phyloP scores from a whole-genome alignment of 1,140 invertebrate species.

The Camponotus floridanus region DNA sequence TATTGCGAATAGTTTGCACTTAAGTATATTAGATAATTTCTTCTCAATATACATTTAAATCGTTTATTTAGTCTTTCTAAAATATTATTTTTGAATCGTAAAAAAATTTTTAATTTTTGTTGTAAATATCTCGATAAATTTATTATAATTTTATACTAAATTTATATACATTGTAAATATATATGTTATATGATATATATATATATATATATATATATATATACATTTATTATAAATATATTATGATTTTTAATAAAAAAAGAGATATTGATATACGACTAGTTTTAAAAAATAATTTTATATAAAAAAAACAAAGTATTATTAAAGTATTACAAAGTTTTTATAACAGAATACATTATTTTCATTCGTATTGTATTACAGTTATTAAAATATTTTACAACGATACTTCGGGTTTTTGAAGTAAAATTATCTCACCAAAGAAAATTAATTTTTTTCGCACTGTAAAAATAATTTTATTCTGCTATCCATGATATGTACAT shows the following conservation, averaged over 20 bases:
- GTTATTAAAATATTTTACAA: not conserved
- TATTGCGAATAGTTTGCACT: not conserved
- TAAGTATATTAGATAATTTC: not conserved
- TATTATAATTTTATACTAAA: not conserved
- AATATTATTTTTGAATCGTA: slow-evolving; percentile 5
- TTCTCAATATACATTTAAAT: not conserved
- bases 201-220: not conserved
- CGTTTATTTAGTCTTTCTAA: not conserved
- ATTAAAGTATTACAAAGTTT: not conserved
- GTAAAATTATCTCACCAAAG: not conserved
- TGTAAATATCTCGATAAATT: not conserved
- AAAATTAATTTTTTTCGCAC: no score
- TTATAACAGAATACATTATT: not conserved
- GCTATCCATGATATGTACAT: not conserved
- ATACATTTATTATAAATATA: not conserved
- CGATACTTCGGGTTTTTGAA: not conserved
- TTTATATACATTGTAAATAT: no score
- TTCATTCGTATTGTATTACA: not conserved
- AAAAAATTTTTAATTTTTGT: not conserved
- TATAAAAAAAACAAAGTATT: not conserved
- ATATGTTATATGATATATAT: no score
- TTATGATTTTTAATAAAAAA: not conserved
- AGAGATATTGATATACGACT: not conserved
- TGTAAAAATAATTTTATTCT: not conserved
- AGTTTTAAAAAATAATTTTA: not conserved